Percentiles rank a stretch among this genome's conserved stretches.
phyloP scores from a whole-genome alignment of 2,113 vertebrate species.

The Archilochus colubris region DNA sequence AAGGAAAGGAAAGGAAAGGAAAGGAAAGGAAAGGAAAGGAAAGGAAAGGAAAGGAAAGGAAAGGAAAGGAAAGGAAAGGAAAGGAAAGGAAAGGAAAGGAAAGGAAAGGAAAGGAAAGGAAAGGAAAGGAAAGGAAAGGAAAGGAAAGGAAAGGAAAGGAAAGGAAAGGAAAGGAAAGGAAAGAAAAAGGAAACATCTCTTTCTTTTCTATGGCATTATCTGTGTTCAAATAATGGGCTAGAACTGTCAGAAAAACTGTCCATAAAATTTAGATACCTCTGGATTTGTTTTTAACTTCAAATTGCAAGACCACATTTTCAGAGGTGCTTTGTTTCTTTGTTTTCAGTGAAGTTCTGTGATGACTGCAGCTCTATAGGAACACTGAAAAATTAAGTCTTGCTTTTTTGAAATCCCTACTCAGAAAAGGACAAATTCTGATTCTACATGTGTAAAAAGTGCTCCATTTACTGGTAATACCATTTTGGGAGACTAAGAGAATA shows the following conservation, averaged over 20 bases:
- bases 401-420: neutral
- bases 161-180: no score
- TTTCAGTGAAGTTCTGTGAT: neutral
- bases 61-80: no score
- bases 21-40: no score
- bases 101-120: neutral
- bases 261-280: neutral
- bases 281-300: neutral
- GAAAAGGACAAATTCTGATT: neutral
- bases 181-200: neutral
- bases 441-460: neutral
- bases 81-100: no score
- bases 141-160: no score
- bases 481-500: neutral
- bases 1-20: no score
- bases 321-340: neutral
- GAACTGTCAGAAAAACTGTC: neutral
- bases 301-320: neutral
- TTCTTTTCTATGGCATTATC: constrained; percentile 23
- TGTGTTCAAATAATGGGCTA: neutral
- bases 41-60: no score
- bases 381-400: neutral
- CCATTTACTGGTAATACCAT: neutral
- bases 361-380: neutral
- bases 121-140: neutral